Evolutionary conservation across 2,888 invertebrate species (phyloP).

Genomic region (Cosmorhoe ocellata): DNA sequence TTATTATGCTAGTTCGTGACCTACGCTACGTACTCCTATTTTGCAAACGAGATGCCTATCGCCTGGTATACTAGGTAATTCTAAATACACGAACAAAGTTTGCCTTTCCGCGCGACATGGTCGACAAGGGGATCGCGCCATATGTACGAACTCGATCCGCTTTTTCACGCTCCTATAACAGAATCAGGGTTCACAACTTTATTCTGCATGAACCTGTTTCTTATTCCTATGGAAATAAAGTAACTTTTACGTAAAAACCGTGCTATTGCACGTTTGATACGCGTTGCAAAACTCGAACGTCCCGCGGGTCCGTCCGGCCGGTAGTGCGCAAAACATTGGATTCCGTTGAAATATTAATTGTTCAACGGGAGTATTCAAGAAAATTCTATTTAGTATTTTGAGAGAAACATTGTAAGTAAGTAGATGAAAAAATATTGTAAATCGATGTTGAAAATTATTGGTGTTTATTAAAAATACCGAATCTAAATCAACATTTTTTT

Average conservation of each 20-base stretch:
- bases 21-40: too few species aligned
- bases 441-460: too few species aligned
- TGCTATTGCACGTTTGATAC: not conserved
- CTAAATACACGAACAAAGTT: conserved; percentile 41
- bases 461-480: too few species aligned
- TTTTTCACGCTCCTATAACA: conserved; percentile 55
- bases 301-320: conserved; percentile 39
- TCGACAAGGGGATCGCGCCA: conserved; percentile 50
- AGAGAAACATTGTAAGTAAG: not conserved
- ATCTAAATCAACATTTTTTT: too few species aligned
- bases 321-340: conserved; percentile 42
- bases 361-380: conserved; percentile 24
- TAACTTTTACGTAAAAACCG: conserved; percentile 1
- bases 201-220: conserved; percentile 5
- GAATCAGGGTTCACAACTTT: conserved; percentile 46
- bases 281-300: conserved; percentile 37
- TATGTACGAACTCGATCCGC: conserved; percentile 47
- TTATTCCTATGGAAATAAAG: conserved; percentile 5
- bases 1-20: too few species aligned
- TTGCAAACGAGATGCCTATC: too few species aligned
- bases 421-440: too few species aligned
- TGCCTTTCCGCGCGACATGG: conserved; percentile 49
- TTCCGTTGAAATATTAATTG: conserved; percentile 45
- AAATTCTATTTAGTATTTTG: conserved; percentile 26
- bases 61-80: conserved; percentile 3